These are phyloP conservation scores for Cordilura impudica DNA, from an alignment of 2,888 invertebrate species.

Conservation along the genomic window DNA sequence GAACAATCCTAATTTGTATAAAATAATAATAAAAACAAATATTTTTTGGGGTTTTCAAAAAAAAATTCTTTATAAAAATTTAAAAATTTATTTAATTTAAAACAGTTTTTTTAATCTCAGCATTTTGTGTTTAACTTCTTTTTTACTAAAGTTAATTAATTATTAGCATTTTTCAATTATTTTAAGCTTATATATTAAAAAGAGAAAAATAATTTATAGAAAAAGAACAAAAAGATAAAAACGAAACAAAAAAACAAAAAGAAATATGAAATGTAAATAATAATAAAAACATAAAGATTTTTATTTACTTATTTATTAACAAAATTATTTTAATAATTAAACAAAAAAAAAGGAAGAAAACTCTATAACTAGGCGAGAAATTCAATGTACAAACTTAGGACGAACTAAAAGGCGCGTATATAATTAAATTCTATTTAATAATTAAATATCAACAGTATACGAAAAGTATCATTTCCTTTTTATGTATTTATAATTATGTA, in stretches of 20 bases:
- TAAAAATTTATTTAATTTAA: constrained; percentile 65
- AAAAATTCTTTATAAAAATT: constrained; percentile 35
- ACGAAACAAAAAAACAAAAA: constrained; percentile 30
- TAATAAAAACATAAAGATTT: constrained; percentile 12
- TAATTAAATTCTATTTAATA: constrained; percentile 55
- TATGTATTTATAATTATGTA: constrained; percentile 29
- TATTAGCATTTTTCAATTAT: constrained; percentile 17
- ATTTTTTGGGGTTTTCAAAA: constrained; percentile 14
- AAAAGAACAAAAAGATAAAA: constrained; percentile 8
- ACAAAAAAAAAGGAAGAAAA: constrained; percentile 13
- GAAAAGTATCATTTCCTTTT: constrained; percentile 58
- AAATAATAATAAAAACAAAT: constrained; percentile 67
- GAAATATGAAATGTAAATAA: not conserved
- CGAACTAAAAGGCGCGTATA: constrained; percentile 48
- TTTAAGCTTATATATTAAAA: constrained; percentile 38
- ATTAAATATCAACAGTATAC: constrained; percentile 61
- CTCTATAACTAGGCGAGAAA: constrained; percentile 43
- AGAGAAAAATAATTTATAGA: constrained; percentile 19
- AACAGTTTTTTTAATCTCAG: constrained; percentile 60
- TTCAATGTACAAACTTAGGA: constrained; percentile 61
- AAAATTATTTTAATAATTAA: constrained; percentile 56
- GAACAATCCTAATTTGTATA: not conserved
- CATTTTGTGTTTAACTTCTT: constrained; percentile 36
- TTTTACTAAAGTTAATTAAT: constrained; percentile 34
- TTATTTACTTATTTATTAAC: constrained; percentile 62